Conservation (phyloP, 2,888 invertebrate species). For the Rhingia campestris region DNA sequence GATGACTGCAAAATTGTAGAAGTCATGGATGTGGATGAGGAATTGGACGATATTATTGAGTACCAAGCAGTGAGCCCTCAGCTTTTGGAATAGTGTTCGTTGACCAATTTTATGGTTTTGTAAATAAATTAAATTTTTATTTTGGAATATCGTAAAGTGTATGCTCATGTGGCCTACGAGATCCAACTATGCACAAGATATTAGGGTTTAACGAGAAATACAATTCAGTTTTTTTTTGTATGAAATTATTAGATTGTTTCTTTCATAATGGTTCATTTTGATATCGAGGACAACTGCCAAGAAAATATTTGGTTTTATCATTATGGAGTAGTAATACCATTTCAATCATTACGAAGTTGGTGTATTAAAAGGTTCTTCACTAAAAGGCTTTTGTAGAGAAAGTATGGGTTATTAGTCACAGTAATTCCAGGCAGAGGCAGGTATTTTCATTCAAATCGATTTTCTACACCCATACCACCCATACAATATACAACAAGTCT, state of each 20-base stretch:
- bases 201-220: neutral
- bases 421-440: too few relatives aligned
- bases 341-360: too few relatives aligned
- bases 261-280: too few relatives aligned
- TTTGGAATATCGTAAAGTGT: neutral
- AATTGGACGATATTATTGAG: slow-evolving; percentile 80
- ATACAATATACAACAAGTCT: neutral
- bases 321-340: too few relatives aligned
- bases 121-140: slow-evolving; percentile 41
- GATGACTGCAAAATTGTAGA: slow-evolving; percentile 82
- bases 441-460: too few relatives aligned
- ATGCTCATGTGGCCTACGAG: neutral
- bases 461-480: slow-evolving; percentile 34
- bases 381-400: too few relatives aligned
- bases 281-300: too few relatives aligned
- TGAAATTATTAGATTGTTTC: slow-evolving; percentile 85
- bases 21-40: slow-evolving; percentile 79
- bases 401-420: too few relatives aligned
- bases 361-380: too few relatives aligned
- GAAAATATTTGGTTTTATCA: too few relatives aligned
- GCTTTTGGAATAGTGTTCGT: slow-evolving; percentile 47
- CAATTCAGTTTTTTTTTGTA: neutral
- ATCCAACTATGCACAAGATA: neutral
- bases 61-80: slow-evolving; percentile 70
- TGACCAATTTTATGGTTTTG: slow-evolving; percentile 15